Base-by-base conservation (phyloP, 2,113 vertebrate species). In the Nipponia nippon region DNA sequence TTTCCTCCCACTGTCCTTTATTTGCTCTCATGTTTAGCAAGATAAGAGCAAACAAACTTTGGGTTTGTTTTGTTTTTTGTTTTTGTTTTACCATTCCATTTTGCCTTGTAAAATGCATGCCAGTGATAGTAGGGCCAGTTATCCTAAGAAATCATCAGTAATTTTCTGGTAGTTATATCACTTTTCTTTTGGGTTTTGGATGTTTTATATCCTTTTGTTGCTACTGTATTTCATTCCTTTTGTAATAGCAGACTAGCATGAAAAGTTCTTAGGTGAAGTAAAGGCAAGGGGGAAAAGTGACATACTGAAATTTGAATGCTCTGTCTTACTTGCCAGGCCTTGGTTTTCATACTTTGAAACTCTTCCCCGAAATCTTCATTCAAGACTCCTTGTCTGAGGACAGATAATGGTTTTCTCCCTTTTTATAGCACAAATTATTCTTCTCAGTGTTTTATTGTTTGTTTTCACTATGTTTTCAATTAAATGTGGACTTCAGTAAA, bases 391-490 rank as follows among this genome's bases (percentile, higher is more conserved):
- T 80, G 34, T 91, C 49, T 69, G 53, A 89, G 71, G 50, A 96
- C 36, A 73, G 71, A 93, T 79, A 67, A 67, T 95, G 61, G 61
- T 95, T 80, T 86, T 77, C 76, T 83, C 40, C 36, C 71, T 83
- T 90, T 96, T 90, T 89, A 46, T 86, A 92, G 79, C 26, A 76
- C 40, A 83, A 72, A 30, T 65, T 18, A 29, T 92, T 86, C 10
- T 80, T 93, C 77, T 92, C 58, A 80, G 23, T 46, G 17, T 69
- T 92, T 84, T 83, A 88, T 90, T 94, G 22, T 71, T 81, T 83
- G n/a, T 94, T 96, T 96, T 93, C 66, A 47, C 81, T 73, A 58
- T 89, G 85, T 83, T 93, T 93, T 96, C 16, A 71, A 78, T 94
- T 90, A 96, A 50, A 66, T 46, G 8, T 59, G 59, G 29, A 46